Evolutionary conservation across 2,113 vertebrate genomes (phyloP).

Genomic region (Elaphurus davidianus): DNA sequence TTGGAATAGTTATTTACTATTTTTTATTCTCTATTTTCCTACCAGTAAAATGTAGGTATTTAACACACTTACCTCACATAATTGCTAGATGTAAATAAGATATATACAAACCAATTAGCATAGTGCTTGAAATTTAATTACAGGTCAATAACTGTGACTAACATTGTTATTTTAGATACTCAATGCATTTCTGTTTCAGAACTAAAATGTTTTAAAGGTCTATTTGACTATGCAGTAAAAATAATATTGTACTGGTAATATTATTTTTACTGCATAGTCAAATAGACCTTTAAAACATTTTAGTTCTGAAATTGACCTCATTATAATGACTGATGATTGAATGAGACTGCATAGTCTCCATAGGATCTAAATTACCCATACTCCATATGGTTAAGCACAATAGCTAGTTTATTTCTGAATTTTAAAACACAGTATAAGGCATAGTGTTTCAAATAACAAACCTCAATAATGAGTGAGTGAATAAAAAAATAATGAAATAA

Average conservation of each 20-base stretch:
- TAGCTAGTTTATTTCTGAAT: not conserved
- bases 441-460: not conserved
- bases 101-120: not conserved
- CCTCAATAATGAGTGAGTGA: not conserved
- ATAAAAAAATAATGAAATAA: not conserved
- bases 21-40: not conserved
- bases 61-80: not conserved
- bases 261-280: not conserved
- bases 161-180: not conserved
- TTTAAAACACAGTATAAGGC: not conserved
- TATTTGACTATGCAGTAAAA: too few species aligned
- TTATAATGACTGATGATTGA: not conserved
- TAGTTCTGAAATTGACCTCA: not conserved
- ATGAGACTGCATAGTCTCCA: not conserved
- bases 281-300: not conserved
- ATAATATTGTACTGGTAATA: not conserved
- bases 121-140: not conserved
- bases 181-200: not conserved
- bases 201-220: too few species aligned
- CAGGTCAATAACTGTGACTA: not conserved
- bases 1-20: not conserved
- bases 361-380: not conserved
- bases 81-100: not conserved
- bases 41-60: not conserved
- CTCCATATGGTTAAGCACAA: not conserved